Base-by-base conservation (phyloP, 2,888 invertebrate species). In the Lathronympha strigana region DNA sequence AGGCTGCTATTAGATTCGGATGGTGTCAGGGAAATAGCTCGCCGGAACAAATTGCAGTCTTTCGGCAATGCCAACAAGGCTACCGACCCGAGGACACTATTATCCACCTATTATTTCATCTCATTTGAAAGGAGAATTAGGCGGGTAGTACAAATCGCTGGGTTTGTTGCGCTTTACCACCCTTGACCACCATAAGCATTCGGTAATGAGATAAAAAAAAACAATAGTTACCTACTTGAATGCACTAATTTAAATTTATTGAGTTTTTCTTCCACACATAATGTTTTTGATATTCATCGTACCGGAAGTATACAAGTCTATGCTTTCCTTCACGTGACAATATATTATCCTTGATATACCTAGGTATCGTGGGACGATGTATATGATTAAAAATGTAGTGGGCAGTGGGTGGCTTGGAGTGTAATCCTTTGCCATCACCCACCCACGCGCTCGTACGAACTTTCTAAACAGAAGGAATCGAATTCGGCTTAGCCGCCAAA, bases 341-440 rank as follows among this genome's bases (percentile, higher is more conserved):
- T 21, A n/a, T 21, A 11, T 43, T 4, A 54, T 40, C 15, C 31
- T 19, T 17, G 23, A 23, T 36, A 23, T 36, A 45, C 9, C 19
- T 43, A 31, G 9, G 38, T 6, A 61, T 70, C 75, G 78, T 80
- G 69, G 77, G 76, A 78, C 77, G 81, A 76, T 66, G 73, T 76
- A 71, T 73, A 71, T 73, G 70, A 74, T 71, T 72, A 75, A 76
- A 72, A 31, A 45, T 28, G 36, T 45, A 51, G 51, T 57, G 49
- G 33, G 78, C 77, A 73, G 73, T 72, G 64, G 61, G 73, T 75
- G 86, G 84, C 77, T 82, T 76, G 80, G 76, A 72, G 69, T 76
- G 74, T 81, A 83, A 83, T 87, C 81, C 83, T 86, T 86, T 83
- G 83, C 80, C 81, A n/a, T n/a, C 82, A 80, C 80, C 80, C 84